Evolutionary conservation across 2,888 invertebrate species (phyloP), one percentile per base, ranked within the genome.

Genomic region (Pandemis heparana): DNA sequence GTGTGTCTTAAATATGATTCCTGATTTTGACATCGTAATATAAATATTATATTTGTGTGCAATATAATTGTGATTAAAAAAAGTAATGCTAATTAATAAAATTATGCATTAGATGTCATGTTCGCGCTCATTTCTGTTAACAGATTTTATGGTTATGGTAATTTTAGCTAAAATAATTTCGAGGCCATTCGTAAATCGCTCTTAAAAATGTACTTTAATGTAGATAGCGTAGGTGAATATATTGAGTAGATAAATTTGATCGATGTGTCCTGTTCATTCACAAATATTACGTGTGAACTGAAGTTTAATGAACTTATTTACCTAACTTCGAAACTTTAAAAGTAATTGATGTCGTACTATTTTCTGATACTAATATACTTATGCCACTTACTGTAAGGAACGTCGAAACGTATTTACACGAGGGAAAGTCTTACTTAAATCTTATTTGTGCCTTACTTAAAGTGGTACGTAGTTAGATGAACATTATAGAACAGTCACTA

Each of bases 401-500:
- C 39, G 68, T 48, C 48, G 59, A 9, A 56, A 14, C 46, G 63
- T 64, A 48, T 48, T 59, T 69, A 39, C 12, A 51, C 16, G 68
- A 63, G 5, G 38, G 41, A 61, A 63, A 56, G 73, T 59, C 41
- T 59, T 63, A 64, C 68, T 69, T 72, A 67, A 71, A 51, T 69
- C 68, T 73, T 56, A 59, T 73, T 69, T 73, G 73, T 73, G 73
- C 73, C 73, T 73, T 72, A 68, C 62, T 72, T 62, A 59, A 68
- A 64, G 41, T 63, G 59, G 68, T 56, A 72, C 51, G 48, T 67
- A 68, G 56, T 48, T 43, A 39, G 38, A 39, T 39, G 48, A 14
- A 62, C 32, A 65, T 53, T 53, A 16, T 64, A 66, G 3, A 53
- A 61, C 38, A 23, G 63, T 60, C 51, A 39, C 51, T 65, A 65